Conservation (phyloP, 2,113 vertebrate species). For the Peromyscus californicus region DNA sequence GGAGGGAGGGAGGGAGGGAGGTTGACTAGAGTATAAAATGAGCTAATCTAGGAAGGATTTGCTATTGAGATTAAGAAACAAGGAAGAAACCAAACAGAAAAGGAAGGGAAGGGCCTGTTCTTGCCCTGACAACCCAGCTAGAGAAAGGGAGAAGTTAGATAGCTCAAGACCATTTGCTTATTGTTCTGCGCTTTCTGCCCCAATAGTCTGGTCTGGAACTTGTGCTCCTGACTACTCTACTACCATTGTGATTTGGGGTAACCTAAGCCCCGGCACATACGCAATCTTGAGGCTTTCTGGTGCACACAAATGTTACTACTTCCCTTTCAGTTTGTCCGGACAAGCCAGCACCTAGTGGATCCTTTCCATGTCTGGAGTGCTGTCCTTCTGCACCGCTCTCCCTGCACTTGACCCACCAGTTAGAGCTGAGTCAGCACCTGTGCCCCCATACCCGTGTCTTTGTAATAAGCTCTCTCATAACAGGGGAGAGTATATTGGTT, state of each 20-base stretch:
- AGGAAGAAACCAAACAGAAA: not conserved
- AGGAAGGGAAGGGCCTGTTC: not conserved
- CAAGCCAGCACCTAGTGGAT: not conserved
- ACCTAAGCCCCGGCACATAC: not conserved
- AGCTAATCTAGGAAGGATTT: not conserved
- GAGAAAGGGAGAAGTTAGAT: conserved; percentile 16
- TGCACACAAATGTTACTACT: not conserved
- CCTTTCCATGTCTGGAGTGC: not conserved
- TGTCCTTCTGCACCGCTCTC: not conserved
- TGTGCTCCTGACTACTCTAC: not conserved
- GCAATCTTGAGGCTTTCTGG: not conserved
- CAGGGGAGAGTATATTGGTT: not conserved
- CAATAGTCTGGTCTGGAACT: not conserved
- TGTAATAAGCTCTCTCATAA: not conserved
- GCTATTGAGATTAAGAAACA: not conserved
- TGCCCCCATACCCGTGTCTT: not conserved
- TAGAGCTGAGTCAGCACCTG: not conserved
- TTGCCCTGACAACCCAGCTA: not conserved
- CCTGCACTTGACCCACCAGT: not conserved
- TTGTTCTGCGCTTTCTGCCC: not conserved
- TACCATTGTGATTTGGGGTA: not conserved
- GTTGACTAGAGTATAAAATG: not conserved
- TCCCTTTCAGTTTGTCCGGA: not conserved
- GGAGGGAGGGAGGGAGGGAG: not conserved
- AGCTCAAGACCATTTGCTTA: not conserved